phyloP scores from a whole-genome alignment of 2,888 invertebrate genomes.

The Volucella inflata region DNA sequence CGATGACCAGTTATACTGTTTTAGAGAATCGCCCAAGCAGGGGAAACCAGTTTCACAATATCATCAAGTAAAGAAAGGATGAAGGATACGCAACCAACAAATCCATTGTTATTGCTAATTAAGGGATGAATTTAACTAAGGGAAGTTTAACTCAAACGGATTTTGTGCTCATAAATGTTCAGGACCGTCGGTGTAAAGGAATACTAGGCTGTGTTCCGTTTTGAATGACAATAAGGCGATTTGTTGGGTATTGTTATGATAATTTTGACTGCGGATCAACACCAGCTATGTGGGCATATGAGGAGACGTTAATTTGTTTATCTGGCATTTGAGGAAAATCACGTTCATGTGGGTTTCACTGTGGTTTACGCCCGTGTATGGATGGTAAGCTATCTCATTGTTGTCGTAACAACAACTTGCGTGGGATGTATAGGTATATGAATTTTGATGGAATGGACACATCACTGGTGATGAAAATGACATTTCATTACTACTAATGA shows the following conservation, averaged over 20 bases:
- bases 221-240: conserved; percentile 56
- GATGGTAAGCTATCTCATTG: too few relatives aligned
- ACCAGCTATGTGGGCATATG: conserved; percentile 9
- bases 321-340: not conserved
- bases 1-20: not conserved
- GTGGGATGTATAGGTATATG: too few relatives aligned
- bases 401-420: too few relatives aligned
- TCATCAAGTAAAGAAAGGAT: conserved; percentile 21
- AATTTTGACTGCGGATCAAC: conserved; percentile 27
- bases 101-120: conserved; percentile 48
- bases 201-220: not conserved
- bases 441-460: too few relatives aligned
- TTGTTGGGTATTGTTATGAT: conserved; percentile 55
- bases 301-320: conserved; percentile 30
- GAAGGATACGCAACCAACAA: not conserved
- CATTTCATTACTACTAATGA: too few relatives aligned
- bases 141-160: conserved; percentile 14
- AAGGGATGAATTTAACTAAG: conserved; percentile 20
- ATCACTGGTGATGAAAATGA: too few relatives aligned
- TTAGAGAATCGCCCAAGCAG: not conserved
- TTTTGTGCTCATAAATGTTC: not conserved
- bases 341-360: too few relatives aligned
- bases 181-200: not conserved
- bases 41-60: not conserved
- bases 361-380: too few relatives aligned